Evolutionary conservation across 2,113 vertebrate species (phyloP), one percentile per base, ranked within the genome.

Genomic region (Corvus moneduloides): DNA sequence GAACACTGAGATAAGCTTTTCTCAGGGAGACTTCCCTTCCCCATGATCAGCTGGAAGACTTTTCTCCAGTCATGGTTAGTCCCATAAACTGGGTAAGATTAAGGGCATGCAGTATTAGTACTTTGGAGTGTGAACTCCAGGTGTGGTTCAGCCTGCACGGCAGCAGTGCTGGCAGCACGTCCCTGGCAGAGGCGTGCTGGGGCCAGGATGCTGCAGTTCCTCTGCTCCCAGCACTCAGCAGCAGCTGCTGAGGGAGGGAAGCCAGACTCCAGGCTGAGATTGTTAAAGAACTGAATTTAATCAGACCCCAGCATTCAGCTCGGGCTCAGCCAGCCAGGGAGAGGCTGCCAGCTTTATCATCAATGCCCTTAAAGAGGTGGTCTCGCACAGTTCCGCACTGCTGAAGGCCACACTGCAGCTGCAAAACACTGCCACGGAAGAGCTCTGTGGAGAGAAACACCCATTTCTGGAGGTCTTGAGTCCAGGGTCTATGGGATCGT

Each of bases 51-150:
- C 43, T 46, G 46, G 71, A 85, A 84, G 75, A 76, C 69, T 95
- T 82, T 92, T 83, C 43, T 86, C 82, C 64, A 64, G 68, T 83
- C 71, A 28, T 3, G 4, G 88, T 97, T 95, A 96, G 93, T 89
- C 51, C 11, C 5, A 71, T 23, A 68, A 43, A 12, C 15, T 19
- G 9, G 58, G 62, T 71, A 58, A 59, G 55, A 73, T 94, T 48
- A 86, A 4, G 41, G 68, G 62, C 96, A 96, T 97, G 96, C 97
- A 94, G 66, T 88, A 73, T 98, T 97, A 97, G 96, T 97, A 30
- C 68, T 66, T 33, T 6, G 17, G 51, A 90, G 76, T 5, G 6
- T 79, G 90, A 86, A 67, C 41, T 76, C 63, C 87, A 85, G 49
- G 84, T 64, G 72, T 46, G 90, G 87, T 77, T 92, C 37, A 90